A percentile compares a stretch with the other conserved stretches of the same genome.
Evolutionary conservation across 1,140 invertebrate species (phyloP).

Genomic region (Holotrichia oblita): DNA sequence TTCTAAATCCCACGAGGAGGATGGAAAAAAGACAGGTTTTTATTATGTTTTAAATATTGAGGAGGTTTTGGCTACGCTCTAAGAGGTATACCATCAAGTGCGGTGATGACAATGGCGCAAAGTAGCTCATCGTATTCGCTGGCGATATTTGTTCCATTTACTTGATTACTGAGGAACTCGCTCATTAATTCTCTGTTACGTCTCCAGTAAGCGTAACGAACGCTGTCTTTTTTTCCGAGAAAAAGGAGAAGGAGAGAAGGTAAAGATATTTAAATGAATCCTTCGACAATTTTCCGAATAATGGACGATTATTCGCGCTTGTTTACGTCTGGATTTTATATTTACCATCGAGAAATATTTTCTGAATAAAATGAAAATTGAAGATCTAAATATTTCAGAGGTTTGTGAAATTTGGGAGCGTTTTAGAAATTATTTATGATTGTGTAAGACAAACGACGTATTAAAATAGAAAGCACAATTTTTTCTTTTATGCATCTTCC

Average conservation of each 20-base stretch:
- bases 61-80: conserved; percentile 17
- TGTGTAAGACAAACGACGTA: too few relatives aligned
- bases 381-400: not conserved
- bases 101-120: not conserved
- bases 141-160: conserved; percentile 34
- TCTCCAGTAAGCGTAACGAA: not conserved
- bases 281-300: not conserved
- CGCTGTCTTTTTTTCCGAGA: not conserved
- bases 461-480: too few relatives aligned
- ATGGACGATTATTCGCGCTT: conserved; percentile 14
- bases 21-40: conserved; percentile 41
- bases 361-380: not conserved
- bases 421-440: too few relatives aligned
- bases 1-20: conserved; percentile 32
- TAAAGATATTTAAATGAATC: not conserved
- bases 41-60: conserved; percentile 46
- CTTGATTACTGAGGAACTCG: conserved; percentile 34
- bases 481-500: too few relatives aligned
- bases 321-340: conserved; percentile 20
- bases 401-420: too few relatives aligned
- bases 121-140: not conserved
- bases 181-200: conserved; percentile 30
- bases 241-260: not conserved
- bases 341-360: not conserved
- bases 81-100: not conserved